Base-by-base conservation (phyloP, 2,888 invertebrate species). In the Idaea straminata region DNA sequence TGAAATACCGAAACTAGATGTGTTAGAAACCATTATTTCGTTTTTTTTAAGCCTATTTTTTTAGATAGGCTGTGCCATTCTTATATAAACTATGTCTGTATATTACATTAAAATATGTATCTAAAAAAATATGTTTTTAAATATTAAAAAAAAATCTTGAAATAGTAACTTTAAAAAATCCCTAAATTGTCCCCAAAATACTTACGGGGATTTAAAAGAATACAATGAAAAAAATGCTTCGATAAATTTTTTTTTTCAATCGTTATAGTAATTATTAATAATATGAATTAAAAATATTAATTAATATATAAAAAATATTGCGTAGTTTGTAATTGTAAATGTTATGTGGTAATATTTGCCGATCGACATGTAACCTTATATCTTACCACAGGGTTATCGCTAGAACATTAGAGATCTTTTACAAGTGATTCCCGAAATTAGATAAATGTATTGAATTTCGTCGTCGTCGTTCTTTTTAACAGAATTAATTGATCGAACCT, bases 41-140 rank as follows among this genome's bases (percentile, higher is more conserved):
- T 61, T 36, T n/a, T 65, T 67, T 47, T 47, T 47, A 65, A n/a
- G 74, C 74, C 72, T 72, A 71, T 68, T 61, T 64, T 74, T 73
- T 73, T 83, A 74, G 88, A 74, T 83, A 74, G 88, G 88, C 85
- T 77, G 86, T 86, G 88, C 86, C 87, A 83, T 85, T 74, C 80
- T 86, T 79, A 64, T 85, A 83, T 81, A 7, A 47, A 7, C 47
- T 78, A 71, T 84, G 83, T 80, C 75, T 84, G 77, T 81, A 81
- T 78, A 79, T 75, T 74, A 81, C 74, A 47, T 10, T 13, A 13
- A 7, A 47, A 47, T 47, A 13, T 10, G 7, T 47, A 13, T 47
- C 70, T 80, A 80, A 77, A 79, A 77, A 74, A 70, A 80, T 78
- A 78, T 71, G 62, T 61, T 65, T 66, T 68, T 72, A 76, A 78